Conservation (phyloP, 2,113 vertebrate species). For the Muntiacus reevesi region DNA sequence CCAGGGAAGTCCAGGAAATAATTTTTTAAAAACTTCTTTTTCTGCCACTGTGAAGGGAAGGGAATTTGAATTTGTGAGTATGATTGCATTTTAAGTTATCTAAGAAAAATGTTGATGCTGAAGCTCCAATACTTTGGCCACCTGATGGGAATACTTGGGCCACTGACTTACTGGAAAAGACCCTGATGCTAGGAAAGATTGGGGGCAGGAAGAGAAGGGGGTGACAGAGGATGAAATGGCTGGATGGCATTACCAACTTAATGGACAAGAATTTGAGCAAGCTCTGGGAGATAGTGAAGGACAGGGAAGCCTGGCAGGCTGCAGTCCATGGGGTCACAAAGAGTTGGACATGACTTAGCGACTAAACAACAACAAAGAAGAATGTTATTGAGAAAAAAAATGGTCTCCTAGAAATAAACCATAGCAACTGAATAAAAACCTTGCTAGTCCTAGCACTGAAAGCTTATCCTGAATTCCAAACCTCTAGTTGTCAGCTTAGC, state of each 20-base stretch:
- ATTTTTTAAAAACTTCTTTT: slow-evolving; percentile 2
- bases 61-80: neutral
- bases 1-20: neutral
- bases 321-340: neutral
- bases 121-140: neutral
- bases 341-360: neutral
- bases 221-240: neutral
- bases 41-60: neutral
- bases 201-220: neutral
- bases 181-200: neutral
- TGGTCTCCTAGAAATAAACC: slow-evolving; percentile 14
- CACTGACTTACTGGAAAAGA: neutral
- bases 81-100: neutral
- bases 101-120: neutral
- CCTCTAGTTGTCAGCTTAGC: neutral
- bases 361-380: neutral
- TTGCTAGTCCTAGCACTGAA: neutral
- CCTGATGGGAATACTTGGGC: neutral
- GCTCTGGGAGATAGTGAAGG: neutral
- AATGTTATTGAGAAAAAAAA: neutral
- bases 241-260: neutral
- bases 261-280: neutral
- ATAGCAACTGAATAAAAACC: neutral
- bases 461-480: neutral
- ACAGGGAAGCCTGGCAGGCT: neutral